These are phyloP conservation scores for Lampropteryx suffumata DNA, from an alignment of 2,888 invertebrate species.

Conservation along the genomic window DNA sequence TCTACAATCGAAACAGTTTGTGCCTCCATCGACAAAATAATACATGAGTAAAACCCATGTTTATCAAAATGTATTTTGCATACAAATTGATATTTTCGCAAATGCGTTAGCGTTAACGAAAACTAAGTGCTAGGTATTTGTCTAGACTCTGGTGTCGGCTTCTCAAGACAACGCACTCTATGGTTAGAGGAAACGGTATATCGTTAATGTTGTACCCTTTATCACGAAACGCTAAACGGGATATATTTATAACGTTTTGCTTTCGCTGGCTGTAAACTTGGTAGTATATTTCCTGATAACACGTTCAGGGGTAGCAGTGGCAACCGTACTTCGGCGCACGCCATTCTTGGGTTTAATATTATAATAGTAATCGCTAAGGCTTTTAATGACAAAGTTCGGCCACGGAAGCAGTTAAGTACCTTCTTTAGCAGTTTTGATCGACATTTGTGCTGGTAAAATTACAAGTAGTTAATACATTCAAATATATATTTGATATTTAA, in stretches of 20 bases:
- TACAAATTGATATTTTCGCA: too few species aligned
- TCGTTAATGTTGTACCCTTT: conserved; percentile 19
- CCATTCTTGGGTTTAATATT: not conserved
- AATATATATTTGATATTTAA: too few species aligned
- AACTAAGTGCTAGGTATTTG: too few species aligned
- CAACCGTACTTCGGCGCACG: conserved; percentile 2
- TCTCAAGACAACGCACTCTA: not conserved
- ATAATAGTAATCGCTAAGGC: not conserved
- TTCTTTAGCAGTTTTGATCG: too few species aligned
- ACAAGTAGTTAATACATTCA: too few species aligned
- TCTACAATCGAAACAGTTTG: too few species aligned
- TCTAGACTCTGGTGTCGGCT: not conserved
- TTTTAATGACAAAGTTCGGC: not conserved
- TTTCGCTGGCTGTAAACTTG: conserved; percentile 14
- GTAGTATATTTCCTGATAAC: conserved; percentile 13
- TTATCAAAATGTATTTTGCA: too few species aligned
- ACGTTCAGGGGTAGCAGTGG: conserved; percentile 5
- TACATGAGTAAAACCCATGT: too few species aligned
- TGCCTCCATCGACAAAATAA: too few species aligned
- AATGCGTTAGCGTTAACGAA: too few species aligned
- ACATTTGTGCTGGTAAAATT: too few species aligned
- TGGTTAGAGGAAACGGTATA: conserved; percentile 16
- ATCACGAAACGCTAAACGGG: conserved; percentile 29
- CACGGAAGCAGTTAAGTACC: too few species aligned
- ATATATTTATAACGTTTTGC: conserved; percentile 26